Evolutionary conservation across 1,140 invertebrate genomes (phyloP).

Genomic region (Dendrolimus punctatus): DNA sequence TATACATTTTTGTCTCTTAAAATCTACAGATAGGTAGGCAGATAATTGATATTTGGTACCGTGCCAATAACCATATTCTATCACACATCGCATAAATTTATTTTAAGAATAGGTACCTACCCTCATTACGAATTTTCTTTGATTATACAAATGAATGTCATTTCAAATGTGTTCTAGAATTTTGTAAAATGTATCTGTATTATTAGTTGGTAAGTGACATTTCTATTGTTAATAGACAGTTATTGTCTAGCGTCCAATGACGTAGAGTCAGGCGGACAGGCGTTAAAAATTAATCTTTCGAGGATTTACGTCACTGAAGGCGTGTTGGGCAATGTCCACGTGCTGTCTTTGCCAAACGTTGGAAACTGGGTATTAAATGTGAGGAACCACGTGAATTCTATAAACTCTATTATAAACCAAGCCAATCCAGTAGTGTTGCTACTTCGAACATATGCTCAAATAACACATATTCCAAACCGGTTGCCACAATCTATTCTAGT

Average conservation of each 20-base stretch:
- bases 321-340: constrained; percentile 28
- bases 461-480: too few species aligned
- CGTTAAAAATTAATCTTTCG: neutral
- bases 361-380: constrained; percentile 3
- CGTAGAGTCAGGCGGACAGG: neutral
- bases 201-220: constrained; percentile 2
- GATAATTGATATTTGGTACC: constrained; percentile 7
- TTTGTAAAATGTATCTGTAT: constrained; percentile 2
- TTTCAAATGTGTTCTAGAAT: too few species aligned
- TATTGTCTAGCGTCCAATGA: constrained; percentile 6
- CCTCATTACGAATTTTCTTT: too few species aligned
- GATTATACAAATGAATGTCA: too few species aligned
- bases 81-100: constrained; percentile 1
- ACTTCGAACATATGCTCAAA: too few species aligned
- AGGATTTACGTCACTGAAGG: constrained; percentile 23
- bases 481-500: too few species aligned
- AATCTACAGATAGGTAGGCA: constrained; percentile 4
- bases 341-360: constrained; percentile 18
- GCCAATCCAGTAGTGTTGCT: neutral
- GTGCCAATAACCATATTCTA: constrained; percentile 14
- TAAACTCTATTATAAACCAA: neutral
- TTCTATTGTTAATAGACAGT: neutral
- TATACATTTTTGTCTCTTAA: too few species aligned
- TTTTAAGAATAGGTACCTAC: constrained; percentile 5
- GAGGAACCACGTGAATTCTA: constrained; percentile 1